Evolutionary conservation across 2,797 vertebrate genomes (phyloP), one percentile per base, ranked within the genome.

Genomic region (Sebastes flavidus): DNA sequence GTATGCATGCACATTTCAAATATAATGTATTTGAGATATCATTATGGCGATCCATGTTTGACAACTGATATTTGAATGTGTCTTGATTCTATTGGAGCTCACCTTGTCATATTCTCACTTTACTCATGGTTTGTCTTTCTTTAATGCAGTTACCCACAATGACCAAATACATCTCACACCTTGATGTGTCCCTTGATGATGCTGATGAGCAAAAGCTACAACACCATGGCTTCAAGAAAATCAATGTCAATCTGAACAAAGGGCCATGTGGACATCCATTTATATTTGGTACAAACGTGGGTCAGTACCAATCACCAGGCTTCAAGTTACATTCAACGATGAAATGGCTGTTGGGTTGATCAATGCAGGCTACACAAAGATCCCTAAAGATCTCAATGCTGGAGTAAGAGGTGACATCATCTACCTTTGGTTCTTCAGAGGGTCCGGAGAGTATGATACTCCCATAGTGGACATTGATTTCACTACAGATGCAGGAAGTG

Each of bases 371-470:
- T 82, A 61, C 58, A 8, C 1, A 4, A 75, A 77, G 70, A 55
- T 86, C 3, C 9, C 9, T 25, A 25, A 58, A 25, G 1, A 7
- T 58, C 24, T 58, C 24, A 70, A 59, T 20, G 16, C 14, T 42
- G 80, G 74, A 75, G 0, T 30, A 5, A 0, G 0, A 1, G 85
- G 60, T 5, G 1, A 9, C 4, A 0, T 4, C 4, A 34, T 78
- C 36, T 77, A 58, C 69, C 54, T 85, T 2, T 87, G 82, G 82
- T 80, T 20, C 68, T 18, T 24, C 52, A 55, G 2, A 16, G 80
- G 65, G 7, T 1, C 0, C 6, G 10, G 18, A 24, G 2, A 34
- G 11, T 52, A 5, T 1, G 14, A 85, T 2, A 16, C 14, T 49
- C 77, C 83, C 34, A 78, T 83, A 24, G 18, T 18, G 8, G 36